Conservation (phyloP, 2,888 invertebrate genomes). For the Ceratothoa steindachneri region DNA sequence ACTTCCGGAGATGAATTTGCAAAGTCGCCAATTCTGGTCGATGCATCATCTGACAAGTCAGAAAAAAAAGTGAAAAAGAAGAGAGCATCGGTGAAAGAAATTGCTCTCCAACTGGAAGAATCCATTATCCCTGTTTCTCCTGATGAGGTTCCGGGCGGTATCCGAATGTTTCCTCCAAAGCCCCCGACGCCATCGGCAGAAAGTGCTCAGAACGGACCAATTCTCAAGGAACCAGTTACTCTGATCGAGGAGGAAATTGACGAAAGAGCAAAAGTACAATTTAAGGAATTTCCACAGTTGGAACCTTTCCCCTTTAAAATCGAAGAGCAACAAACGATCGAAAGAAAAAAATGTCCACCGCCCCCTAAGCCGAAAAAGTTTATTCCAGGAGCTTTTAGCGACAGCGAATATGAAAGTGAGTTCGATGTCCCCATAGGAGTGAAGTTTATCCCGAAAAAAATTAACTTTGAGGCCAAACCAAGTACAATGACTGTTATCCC, state of each 20-base stretch:
- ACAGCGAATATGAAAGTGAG: slow-evolving; percentile 45
- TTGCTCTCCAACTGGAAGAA: slow-evolving; percentile 40
- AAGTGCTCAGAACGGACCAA: slow-evolving; percentile 1
- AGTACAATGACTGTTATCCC: too few relatives aligned
- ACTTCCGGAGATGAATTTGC: slow-evolving; percentile 26
- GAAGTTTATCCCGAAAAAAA: slow-evolving; percentile 24
- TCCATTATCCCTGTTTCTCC: slow-evolving; percentile 42
- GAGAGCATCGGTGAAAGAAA: slow-evolving; percentile 40
- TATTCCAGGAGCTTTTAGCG: slow-evolving; percentile 38
- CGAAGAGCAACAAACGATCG: slow-evolving; percentile 28
- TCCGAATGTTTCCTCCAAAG: slow-evolving; percentile 46
- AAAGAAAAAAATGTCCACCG: slow-evolving; percentile 29
- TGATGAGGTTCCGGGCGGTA: slow-evolving; percentile 45
- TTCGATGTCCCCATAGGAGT: slow-evolving; percentile 19
- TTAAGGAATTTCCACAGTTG: slow-evolving; percentile 36
- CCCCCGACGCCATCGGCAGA: slow-evolving; percentile 39
- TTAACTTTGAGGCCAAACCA: slow-evolving; percentile 27
- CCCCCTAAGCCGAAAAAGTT: slow-evolving; percentile 43
- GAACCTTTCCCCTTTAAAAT: slow-evolving; percentile 46
- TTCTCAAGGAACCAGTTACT: slow-evolving; percentile 12
- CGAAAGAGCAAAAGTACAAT: slow-evolving; percentile 15
- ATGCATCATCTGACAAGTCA: slow-evolving; percentile 23
- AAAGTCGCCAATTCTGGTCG: slow-evolving; percentile 33
- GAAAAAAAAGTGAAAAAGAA: slow-evolving; percentile 35
- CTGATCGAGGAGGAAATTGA: neutral